Percentiles rank a stretch among this genome's conserved stretches.
phyloP scores from a whole-genome alignment of 2,797 vertebrate genomes.

The Gadopsis marmoratus region DNA sequence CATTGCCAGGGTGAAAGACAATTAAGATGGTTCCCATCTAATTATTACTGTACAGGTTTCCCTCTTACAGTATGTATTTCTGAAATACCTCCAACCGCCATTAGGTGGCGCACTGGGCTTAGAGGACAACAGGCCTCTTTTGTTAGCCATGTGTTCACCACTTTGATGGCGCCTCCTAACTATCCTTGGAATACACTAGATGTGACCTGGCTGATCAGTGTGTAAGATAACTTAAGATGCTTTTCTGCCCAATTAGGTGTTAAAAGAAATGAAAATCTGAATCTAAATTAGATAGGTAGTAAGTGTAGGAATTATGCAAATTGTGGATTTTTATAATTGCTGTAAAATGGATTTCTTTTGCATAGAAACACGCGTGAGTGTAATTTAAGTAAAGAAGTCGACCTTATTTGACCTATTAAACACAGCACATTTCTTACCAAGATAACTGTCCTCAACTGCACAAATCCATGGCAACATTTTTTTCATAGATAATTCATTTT shows the following conservation, averaged over 20 bases:
- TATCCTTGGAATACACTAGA: conserved; percentile 75
- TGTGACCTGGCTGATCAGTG: conserved; percentile 71
- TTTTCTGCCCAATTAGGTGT: conserved; percentile 26
- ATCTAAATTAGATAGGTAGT: conserved; percentile 20
- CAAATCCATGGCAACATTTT: conserved; percentile 8
- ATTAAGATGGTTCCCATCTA: conserved; percentile 75
- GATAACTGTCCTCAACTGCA: conserved; percentile 23
- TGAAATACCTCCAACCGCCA: conserved; percentile 65
- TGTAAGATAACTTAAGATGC: conserved; percentile 56
- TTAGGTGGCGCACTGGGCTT: conserved; percentile 77
- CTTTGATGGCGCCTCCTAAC: conserved; percentile 77
- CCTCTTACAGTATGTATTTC: conserved; percentile 4
- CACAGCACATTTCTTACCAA: background rate
- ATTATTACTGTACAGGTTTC: conserved; percentile 51
- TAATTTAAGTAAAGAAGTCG: conserved; percentile 32
- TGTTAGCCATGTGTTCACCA: conserved; percentile 82
- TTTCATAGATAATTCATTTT: conserved; percentile 21
- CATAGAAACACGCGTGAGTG: conserved; percentile 34
- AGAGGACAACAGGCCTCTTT: conserved; percentile 77
- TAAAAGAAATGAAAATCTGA: conserved; percentile 23
- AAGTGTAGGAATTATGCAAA: conserved; percentile 43
- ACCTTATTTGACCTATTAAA: conserved; percentile 31
- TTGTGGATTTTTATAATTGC: conserved; percentile 30
- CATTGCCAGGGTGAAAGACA: conserved; percentile 40
- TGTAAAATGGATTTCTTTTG: conserved; percentile 41